Evolutionary conservation across 2,888 invertebrate species (phyloP).

Genomic region (Heliconius ismenius): DNA sequence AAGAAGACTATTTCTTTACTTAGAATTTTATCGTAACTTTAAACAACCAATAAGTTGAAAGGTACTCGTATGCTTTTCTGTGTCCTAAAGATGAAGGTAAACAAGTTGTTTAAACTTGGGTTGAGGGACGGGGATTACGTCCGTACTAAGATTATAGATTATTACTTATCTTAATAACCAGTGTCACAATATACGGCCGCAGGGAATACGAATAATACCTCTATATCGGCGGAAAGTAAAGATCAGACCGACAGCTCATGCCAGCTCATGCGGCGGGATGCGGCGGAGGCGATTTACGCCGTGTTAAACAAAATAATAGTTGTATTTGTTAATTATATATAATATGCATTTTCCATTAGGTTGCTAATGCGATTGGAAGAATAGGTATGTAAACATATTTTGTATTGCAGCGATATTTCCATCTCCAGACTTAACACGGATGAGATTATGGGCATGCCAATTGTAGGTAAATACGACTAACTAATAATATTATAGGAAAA

Average conservation of each 20-base stretch:
- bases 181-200: too few relatives aligned
- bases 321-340: neutral
- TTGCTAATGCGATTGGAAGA: neutral
- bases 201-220: neutral
- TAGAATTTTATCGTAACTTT: too few relatives aligned
- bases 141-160: too few relatives aligned
- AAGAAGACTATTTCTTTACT: too few relatives aligned
- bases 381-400: neutral
- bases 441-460: neutral
- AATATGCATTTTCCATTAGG: neutral
- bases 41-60: neutral
- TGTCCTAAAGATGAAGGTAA: neutral
- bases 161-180: too few relatives aligned
- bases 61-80: neutral
- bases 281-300: neutral
- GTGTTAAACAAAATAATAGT: neutral
- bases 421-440: constrained; percentile 3
- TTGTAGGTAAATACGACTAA: neutral
- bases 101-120: too few relatives aligned
- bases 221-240: neutral
- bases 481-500: neutral
- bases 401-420: neutral
- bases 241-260: neutral
- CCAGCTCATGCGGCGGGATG: neutral
- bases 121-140: too few relatives aligned